Conservation (phyloP, 2,797 vertebrate genomes). For the Phylloscopus collybita region DNA sequence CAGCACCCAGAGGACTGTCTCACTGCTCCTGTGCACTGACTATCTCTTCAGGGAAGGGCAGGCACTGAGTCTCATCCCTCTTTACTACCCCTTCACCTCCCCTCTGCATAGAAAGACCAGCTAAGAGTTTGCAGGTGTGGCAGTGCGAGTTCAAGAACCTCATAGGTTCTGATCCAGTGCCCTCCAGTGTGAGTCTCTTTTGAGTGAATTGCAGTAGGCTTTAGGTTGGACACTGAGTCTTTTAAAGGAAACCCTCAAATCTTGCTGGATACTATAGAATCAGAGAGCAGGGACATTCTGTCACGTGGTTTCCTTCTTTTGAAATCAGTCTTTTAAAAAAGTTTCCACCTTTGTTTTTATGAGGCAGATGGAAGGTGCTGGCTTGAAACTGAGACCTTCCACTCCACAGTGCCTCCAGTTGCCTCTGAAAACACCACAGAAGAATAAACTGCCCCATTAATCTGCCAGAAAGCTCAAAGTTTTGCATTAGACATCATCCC, state of each 20-base stretch:
- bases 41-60: neutral
- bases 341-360: neutral
- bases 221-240: neutral
- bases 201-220: neutral
- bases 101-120: accelerated
- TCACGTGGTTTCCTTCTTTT: neutral
- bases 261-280: neutral
- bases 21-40: neutral
- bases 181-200: neutral
- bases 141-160: neutral
- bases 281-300: neutral
- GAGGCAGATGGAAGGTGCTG: neutral
- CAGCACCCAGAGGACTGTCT: neutral
- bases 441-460: neutral
- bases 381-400: neutral
- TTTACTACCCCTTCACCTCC: neutral
- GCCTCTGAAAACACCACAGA: neutral
- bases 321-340: neutral
- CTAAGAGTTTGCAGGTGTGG: neutral
- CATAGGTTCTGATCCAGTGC: neutral
- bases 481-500: neutral
- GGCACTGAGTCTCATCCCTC: neutral
- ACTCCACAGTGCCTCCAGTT: neutral
- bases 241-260: neutral
- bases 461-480: neutral